Evolutionary conservation across 2,888 invertebrate genomes (phyloP), one percentile per base, ranked within the genome.

Genomic region (Bruchidius siliquastri): DNA sequence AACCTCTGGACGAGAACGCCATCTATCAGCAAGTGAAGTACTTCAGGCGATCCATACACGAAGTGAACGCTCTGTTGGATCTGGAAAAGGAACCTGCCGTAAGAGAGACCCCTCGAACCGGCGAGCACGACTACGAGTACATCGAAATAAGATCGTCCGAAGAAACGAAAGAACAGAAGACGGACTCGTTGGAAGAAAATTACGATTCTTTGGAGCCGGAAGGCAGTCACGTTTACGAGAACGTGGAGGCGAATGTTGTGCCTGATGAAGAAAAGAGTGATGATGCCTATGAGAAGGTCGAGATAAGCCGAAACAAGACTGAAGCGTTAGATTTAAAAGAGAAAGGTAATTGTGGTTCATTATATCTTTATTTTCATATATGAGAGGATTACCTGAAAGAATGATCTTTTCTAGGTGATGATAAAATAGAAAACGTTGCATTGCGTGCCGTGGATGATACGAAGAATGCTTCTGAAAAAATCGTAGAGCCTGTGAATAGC

Each of bases 21-120:
- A 91, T 94, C 0, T 94, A 94, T 81, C 93, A 93, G 90, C 94
- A 88, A 79, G 93, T 94, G 0, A 93, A 93, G 80, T 91, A 93
- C 82, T 92, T 93, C 79, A 88, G 91, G 68, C 89, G 92, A 79
- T 93, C 92, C 22, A 91, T 94, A 68, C 91, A 92, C 69, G 93
- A 94, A 85, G 92, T 94, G 0, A 94, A 94, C 82, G 91, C 89
- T 22, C 79, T 91, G 73, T 79, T 90, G 6, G 84, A 85, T 32
- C 32, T 83, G 49, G 86, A 86, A 73, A 84, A 84, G 72, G 77
- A 77, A 20, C 32, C 67, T 20, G 20, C 74, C 18, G 69, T 71
- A 21, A 30, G 69, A 1, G 72, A 75, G 21, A 72, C 70, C 66
- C 69, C 70, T 0, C 20, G 71, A 30, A 70, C 13, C 13, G 73